Evolutionary conservation across 2,113 vertebrate species (phyloP).

Genomic region (Lamprologus lemairii): DNA sequence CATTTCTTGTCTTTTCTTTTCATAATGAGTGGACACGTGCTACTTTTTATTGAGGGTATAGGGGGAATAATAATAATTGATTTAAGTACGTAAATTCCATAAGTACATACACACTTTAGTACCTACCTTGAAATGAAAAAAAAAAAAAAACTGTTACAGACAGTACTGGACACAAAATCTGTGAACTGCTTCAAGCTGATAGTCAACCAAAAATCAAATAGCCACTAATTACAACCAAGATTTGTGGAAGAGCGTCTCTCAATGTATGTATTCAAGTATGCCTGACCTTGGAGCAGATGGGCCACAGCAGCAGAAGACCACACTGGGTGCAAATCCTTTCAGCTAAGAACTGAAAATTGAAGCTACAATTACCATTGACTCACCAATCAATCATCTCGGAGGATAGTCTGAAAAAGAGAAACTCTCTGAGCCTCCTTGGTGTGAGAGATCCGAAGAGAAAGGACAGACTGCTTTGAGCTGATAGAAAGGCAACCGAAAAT

Average conservation of each 20-base stretch:
- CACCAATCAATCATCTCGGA: not conserved
- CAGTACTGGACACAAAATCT: not conserved
- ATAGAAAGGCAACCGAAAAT: not conserved
- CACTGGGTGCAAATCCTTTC: not conserved
- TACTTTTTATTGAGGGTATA: not conserved
- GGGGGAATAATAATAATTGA: not conserved
- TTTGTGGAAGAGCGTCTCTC: not conserved
- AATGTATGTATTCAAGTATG: not conserved
- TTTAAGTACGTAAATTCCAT: not conserved
- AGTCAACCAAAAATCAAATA: not conserved
- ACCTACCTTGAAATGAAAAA: not conserved
- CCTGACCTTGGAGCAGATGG: not conserved
- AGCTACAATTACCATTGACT: not conserved
- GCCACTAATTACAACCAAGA: not conserved
- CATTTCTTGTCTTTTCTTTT: not conserved
- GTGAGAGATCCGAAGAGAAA: not conserved
- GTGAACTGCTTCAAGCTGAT: not conserved
- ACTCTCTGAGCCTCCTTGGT: not conserved
- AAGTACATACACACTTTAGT: not conserved
- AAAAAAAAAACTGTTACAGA: not conserved
- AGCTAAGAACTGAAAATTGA: not conserved
- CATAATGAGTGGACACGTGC: not conserved
- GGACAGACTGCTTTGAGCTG: not conserved
- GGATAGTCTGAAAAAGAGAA: not conserved
- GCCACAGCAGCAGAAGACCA: not conserved